These are phyloP conservation scores for Torymus auratus DNA, from an alignment of 2,888 invertebrate species.

Conservation along the genomic window DNA sequence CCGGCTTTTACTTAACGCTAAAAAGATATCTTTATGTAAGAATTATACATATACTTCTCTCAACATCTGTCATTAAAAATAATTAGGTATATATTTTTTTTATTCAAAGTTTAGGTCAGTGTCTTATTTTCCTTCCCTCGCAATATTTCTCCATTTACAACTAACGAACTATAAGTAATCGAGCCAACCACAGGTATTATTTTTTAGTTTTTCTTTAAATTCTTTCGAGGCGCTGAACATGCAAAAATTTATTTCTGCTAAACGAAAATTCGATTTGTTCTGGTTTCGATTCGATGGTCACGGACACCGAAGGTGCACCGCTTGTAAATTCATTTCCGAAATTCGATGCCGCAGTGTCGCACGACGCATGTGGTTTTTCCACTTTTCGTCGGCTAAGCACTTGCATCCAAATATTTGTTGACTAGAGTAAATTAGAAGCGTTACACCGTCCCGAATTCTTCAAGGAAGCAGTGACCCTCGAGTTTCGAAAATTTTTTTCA, in stretches of 20 bases:
- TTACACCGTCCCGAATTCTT: slow-evolving; percentile 33
- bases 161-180: slow-evolving; percentile 44
- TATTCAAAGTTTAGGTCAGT: slow-evolving; percentile 18
- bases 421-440: slow-evolving; percentile 63
- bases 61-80: slow-evolving; percentile 49
- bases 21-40: slow-evolving; percentile 34
- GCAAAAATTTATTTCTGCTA: slow-evolving; percentile 38
- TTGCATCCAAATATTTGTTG: slow-evolving; percentile 58
- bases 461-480: slow-evolving; percentile 29
- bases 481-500: slow-evolving; percentile 13
- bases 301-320: slow-evolving; percentile 14
- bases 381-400: slow-evolving; percentile 32
- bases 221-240: slow-evolving; percentile 13
- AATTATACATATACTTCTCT: slow-evolving; percentile 31
- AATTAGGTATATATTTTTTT: slow-evolving; percentile 23
- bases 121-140: slow-evolving; percentile 2
- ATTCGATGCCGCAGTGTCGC: slow-evolving; percentile 29
- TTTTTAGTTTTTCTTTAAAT: background rate
- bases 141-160: slow-evolving; percentile 21
- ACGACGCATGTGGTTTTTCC: background rate
- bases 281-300: slow-evolving; percentile 11
- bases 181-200: slow-evolving; percentile 27
- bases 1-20: slow-evolving; percentile 40
- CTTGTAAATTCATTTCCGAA: slow-evolving; percentile 39
- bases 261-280: slow-evolving; percentile 31